Conservation (phyloP, 2,888 invertebrate species). For the Trisateles emortualis region DNA sequence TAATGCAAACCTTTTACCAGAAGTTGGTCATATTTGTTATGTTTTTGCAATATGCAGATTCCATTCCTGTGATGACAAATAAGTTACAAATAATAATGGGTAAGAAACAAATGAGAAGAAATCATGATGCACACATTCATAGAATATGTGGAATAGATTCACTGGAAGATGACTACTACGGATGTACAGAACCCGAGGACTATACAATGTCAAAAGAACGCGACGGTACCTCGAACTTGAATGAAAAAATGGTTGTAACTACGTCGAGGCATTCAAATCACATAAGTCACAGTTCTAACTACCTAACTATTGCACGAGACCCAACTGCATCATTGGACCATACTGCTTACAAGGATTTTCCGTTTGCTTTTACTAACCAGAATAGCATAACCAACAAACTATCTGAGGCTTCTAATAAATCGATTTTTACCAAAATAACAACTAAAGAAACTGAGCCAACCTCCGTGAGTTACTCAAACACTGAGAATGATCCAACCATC, state of each 20-base stretch:
- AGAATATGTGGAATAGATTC: constrained; percentile 45
- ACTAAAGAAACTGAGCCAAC: neutral
- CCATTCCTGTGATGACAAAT: neutral
- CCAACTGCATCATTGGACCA: neutral
- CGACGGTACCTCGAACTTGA: neutral
- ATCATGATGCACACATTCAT: constrained; percentile 3
- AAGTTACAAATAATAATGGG: neutral
- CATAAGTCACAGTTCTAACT: no score
- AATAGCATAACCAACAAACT: neutral
- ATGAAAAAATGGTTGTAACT: neutral
- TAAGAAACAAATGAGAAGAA: neutral
- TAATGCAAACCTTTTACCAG: constrained; percentile 14
- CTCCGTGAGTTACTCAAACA: neutral
- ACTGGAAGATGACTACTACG: constrained; percentile 47
- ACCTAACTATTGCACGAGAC: no score
- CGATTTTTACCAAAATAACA: neutral
- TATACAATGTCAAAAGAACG: neutral
- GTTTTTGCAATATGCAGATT: neutral
- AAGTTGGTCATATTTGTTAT: constrained; percentile 13
- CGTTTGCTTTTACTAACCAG: neutral
- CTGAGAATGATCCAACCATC: neutral
- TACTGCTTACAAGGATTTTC: neutral
- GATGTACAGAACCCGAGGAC: constrained; percentile 29
- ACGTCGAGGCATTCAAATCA: no score
- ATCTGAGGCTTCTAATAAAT: neutral